A percentile compares a stretch with the other conserved stretches of the same genome.
These are phyloP conservation scores for Scaeva pyrastri DNA, from an alignment of 2,888 invertebrate species.

Conservation along the genomic window DNA sequence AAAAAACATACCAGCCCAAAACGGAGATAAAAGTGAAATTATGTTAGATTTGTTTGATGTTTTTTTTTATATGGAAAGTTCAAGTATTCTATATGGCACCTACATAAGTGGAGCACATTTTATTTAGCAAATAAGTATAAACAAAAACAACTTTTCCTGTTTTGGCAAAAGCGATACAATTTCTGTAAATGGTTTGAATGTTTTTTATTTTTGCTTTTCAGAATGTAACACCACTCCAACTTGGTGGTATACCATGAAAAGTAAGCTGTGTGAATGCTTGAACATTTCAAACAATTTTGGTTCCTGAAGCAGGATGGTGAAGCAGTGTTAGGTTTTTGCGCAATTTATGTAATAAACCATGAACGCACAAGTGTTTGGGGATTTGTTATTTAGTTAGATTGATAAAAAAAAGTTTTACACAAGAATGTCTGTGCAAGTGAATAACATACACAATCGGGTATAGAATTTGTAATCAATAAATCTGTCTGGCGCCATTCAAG, in stretches of 20 bases:
- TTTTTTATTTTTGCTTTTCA: slow-evolving; percentile 4
- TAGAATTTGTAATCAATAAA: slow-evolving; percentile 13
- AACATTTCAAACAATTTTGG: slow-evolving; percentile 33
- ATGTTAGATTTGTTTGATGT: slow-evolving; percentile 33
- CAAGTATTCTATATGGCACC: slow-evolving; percentile 54
- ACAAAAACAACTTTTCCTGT: slow-evolving; percentile 25
- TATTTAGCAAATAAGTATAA: neutral
- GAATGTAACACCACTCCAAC: slow-evolving; percentile 47
- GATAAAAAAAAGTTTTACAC: neutral
- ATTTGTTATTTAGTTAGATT: neutral
- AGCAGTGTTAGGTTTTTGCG: neutral
- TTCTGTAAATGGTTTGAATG: slow-evolving; percentile 53
- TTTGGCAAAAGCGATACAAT: slow-evolving; percentile 40
- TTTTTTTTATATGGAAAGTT: slow-evolving; percentile 44
- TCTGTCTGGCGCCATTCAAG: slow-evolving; percentile 6
- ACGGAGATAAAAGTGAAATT: slow-evolving; percentile 54
- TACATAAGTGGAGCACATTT: slow-evolving; percentile 40
- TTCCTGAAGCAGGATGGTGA: slow-evolving; percentile 26
- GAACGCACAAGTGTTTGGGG: slow-evolving; percentile 3
- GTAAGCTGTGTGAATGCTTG: slow-evolving; percentile 40
- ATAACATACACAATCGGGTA: neutral
- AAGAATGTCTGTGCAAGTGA: neutral
- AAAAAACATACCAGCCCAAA: slow-evolving; percentile 25
- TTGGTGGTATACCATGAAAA: slow-evolving; percentile 34
- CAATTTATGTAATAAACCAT: slow-evolving; percentile 12